phyloP scores from a whole-genome alignment of 2,888 invertebrate genomes.

The Zhengitettix transpicula region DNA sequence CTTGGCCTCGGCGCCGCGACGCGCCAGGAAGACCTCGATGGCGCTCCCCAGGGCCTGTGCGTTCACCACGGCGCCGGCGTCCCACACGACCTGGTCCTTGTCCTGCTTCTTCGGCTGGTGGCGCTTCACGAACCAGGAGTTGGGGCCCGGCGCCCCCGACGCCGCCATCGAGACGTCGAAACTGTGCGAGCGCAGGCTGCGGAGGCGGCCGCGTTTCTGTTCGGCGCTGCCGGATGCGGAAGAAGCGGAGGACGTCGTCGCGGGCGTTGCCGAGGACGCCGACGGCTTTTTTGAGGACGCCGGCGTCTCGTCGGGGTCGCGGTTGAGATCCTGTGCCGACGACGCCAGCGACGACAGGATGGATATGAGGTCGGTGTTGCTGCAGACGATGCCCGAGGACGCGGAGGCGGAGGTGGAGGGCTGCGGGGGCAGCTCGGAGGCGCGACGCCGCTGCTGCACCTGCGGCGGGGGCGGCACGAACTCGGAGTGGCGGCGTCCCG shows the following conservation, averaged over 20 bases:
- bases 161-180: constrained; percentile 56
- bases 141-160: constrained; percentile 27
- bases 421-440: constrained; percentile 15
- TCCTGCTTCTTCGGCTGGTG: constrained; percentile 44
- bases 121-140: constrained; percentile 61
- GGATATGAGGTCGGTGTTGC: constrained; percentile 63
- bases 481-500: constrained; percentile 9
- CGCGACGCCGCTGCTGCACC: constrained; percentile 5
- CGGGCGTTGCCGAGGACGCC: constrained; percentile 13
- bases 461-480: constrained; percentile 2
- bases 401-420: constrained; percentile 26
- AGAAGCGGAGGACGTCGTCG: neutral
- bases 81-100: constrained; percentile 49
- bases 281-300: constrained; percentile 6
- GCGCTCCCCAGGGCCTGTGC: constrained; percentile 67
- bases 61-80: constrained; percentile 62
- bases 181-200: constrained; percentile 64
- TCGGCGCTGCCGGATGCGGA: constrained; percentile 16
- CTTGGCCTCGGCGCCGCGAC: constrained; percentile 14
- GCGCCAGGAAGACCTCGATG: constrained; percentile 59
- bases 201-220: constrained; percentile 39
- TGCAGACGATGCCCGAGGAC: constrained; percentile 51
- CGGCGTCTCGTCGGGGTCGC: constrained; percentile 17
- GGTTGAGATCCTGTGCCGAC: constrained; percentile 63
- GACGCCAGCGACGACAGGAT: constrained; percentile 65